Base-by-base conservation (phyloP, 2,797 vertebrate genomes). In the Chelon auratus region DNA sequence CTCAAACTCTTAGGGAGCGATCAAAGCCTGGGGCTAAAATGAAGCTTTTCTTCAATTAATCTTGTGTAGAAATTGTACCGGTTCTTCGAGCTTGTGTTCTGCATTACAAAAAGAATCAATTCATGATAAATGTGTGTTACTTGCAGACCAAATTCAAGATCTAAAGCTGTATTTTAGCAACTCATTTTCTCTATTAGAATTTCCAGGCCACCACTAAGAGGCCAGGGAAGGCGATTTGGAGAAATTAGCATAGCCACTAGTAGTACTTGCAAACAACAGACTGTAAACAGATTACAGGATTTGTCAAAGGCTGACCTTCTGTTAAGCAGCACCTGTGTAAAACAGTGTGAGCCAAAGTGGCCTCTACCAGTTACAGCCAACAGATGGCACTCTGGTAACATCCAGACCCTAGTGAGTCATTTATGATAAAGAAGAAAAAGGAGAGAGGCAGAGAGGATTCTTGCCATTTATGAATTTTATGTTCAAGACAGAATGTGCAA, bases 321-420 rank as follows among this genome's bases (percentile, higher is more conserved):
- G 77, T 80, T 80, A 61, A 78, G 47, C 68, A 84, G 78, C 86
- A 87, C 84, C 84, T 86, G 84, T 87, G 78, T 70, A 13, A 24
- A 80, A 57, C 53, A 81, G 9, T 65, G 26, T n/a, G 68, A 88
- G 75, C 78, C 82, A 82, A 79, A 52, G 51, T 13, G 18, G 72
- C 6, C 54, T 37, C 0, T 76, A 54, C 70, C 72, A 13, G 14
- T 40, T 17, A 20, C 1, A 22, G 53, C 91, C 93, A 92, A 87
- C 84, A 94, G 92, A 91, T 89, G 93, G 92, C 92, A 93, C 87
- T 93, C 67, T 90, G 43, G 91, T 89, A 88, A 80, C 91, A 91
- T 37, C 36, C 40, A 86, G 69, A 40, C 51, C 33, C 20, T 12
- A 53, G 53, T 18, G n/a, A 82, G 26, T 54, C 15, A 17, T 36